Conservation (phyloP, 2,888 invertebrate genomes). For the Erannis defoliaria region DNA sequence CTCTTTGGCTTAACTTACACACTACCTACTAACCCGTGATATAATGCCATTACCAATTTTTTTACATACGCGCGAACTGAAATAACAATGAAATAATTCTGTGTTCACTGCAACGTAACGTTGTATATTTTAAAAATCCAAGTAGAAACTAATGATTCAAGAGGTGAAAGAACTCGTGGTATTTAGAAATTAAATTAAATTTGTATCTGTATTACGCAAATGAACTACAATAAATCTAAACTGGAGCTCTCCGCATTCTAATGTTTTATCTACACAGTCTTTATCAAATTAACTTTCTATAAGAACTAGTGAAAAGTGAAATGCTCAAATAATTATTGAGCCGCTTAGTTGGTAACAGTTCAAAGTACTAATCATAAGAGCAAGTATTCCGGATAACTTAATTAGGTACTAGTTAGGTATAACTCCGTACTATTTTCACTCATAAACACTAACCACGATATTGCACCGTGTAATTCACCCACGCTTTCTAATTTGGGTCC, state of each 20-base stretch:
- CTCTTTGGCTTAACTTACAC: constrained; percentile 37
- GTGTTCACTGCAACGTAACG: constrained; percentile 16
- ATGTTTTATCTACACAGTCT: constrained; percentile 11
- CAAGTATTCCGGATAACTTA: constrained; percentile 58
- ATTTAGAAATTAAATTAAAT: constrained; percentile 18
- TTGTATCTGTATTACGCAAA: background rate
- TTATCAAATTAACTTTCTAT: constrained; percentile 30
- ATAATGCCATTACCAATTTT: constrained; percentile 13
- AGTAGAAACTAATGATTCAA: constrained; percentile 19
- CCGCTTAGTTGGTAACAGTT: constrained; percentile 39
- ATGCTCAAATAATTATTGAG: constrained; percentile 39
- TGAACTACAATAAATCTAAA: background rate
- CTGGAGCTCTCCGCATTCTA: constrained; percentile 1
- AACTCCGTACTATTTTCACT: constrained; percentile 55
- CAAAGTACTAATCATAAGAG: constrained; percentile 47
- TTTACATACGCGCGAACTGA: constrained; percentile 25
- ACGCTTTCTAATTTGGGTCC: constrained; percentile 46
- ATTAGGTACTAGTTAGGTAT: constrained; percentile 52
- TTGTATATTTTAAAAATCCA: constrained; percentile 28
- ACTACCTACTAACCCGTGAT: constrained; percentile 28
- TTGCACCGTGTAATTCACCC: constrained; percentile 39
- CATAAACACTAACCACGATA: constrained; percentile 49
- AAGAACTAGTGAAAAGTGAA: constrained; percentile 37
- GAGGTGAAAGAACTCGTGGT: constrained; percentile 27
- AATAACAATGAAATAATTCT: constrained; percentile 23